Conservation (phyloP, 2,888 invertebrate genomes). For the Sinhomidia bicolor region DNA sequence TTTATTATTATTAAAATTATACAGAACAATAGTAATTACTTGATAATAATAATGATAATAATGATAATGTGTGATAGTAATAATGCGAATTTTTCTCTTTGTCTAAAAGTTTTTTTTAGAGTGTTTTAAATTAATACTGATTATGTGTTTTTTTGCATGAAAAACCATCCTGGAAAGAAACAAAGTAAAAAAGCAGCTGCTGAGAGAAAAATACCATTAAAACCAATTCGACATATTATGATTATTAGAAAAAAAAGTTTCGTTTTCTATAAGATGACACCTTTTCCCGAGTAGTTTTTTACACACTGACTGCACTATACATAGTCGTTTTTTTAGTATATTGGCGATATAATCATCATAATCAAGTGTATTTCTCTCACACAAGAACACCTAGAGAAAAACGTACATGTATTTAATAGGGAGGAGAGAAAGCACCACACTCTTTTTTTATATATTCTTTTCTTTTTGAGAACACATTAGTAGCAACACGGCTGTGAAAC, state of each 20-base stretch:
- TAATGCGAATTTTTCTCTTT: background rate
- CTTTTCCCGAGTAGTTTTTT: slow-evolving; percentile 74
- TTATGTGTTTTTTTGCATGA: slow-evolving; percentile 23
- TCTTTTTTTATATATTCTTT: too few relatives aligned
- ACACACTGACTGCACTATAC: slow-evolving; percentile 11
- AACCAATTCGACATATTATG: slow-evolving; percentile 34
- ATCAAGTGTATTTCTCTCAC: slow-evolving; percentile 22
- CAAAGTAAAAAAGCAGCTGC: background rate
- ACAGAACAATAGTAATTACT: slow-evolving; percentile 35
- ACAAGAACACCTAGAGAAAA: background rate
- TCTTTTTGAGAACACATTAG: slow-evolving; percentile 25
- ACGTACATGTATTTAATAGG: background rate
- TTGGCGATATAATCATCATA: slow-evolving; percentile 31
- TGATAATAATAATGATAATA: slow-evolving; percentile 43
- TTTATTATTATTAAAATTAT: slow-evolving; percentile 50
- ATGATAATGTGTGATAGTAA: background rate
- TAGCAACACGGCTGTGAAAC: slow-evolving; percentile 32
- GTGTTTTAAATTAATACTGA: slow-evolving; percentile 62
- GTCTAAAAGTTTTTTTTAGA: background rate
- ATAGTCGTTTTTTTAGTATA: background rate
- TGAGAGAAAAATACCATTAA: slow-evolving; percentile 36
- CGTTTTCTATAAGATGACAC: slow-evolving; percentile 47
- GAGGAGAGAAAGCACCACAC: slow-evolving; percentile 45
- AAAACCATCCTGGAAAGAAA: slow-evolving; percentile 22
- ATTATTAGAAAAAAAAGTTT: slow-evolving; percentile 37